These are phyloP conservation scores for Phengaris alcon DNA, from an alignment of 2,888 invertebrate species.

Conservation along the genomic window DNA sequence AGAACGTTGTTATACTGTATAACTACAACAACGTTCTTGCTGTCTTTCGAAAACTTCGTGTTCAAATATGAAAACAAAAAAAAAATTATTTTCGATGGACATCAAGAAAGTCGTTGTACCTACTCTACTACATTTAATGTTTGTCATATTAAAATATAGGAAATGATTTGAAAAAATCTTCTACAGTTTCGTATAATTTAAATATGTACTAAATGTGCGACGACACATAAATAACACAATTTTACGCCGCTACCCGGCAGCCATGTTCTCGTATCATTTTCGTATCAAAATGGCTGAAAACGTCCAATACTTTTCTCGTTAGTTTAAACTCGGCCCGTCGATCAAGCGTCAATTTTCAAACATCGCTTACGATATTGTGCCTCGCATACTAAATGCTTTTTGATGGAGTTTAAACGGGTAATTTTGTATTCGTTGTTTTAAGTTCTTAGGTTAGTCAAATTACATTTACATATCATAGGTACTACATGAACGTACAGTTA, in stretches of 20 bases:
- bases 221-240: neutral
- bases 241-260: neutral
- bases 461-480: no score
- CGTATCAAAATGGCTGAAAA: slow-evolving; percentile 18
- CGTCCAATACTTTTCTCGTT: slow-evolving; percentile 20
- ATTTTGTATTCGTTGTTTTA: neutral
- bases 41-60: no score
- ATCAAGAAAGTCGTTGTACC: no score
- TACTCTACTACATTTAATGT: no score
- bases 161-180: no score
- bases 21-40: no score
- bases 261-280: slow-evolving; percentile 9
- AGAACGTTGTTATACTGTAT: no score
- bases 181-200: neutral
- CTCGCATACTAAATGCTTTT: slow-evolving; percentile 11
- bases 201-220: neutral
- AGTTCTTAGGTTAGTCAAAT: neutral
- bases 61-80: no score
- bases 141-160: no score
- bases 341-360: slow-evolving; percentile 26
- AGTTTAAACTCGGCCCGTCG: neutral
- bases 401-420: slow-evolving; percentile 25
- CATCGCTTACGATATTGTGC: slow-evolving; percentile 15
- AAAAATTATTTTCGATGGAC: no score
- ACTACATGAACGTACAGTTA: no score